Percentiles rank a stretch among this genome's conserved stretches.
These are phyloP conservation scores for Jordanella pulchra DNA, from an alignment of 2,797 vertebrate species.

Conservation along the genomic window DNA sequence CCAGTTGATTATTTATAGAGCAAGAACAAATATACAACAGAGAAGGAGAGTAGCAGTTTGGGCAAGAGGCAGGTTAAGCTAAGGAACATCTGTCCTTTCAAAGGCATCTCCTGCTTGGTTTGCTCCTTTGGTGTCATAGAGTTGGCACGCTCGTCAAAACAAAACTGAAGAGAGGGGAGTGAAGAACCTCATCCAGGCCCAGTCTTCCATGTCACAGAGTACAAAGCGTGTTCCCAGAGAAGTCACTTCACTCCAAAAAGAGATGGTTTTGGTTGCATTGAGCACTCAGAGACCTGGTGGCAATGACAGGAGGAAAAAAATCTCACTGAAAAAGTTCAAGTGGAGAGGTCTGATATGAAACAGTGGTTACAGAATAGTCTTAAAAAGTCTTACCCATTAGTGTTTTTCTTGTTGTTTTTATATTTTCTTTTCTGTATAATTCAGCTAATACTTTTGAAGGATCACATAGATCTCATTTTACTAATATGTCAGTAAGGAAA, in stretches of 20 bases:
- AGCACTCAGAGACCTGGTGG: conserved; percentile 8
- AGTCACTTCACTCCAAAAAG: conserved; percentile 43
- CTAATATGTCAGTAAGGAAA: too few species aligned
- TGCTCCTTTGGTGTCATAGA: conserved; percentile 79
- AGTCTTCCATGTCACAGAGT: conserved; percentile 48
- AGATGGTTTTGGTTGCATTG: conserved; percentile 68
- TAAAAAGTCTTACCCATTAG: too few species aligned
- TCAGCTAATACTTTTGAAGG: too few species aligned
- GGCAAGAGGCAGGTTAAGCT: conserved; percentile 62
- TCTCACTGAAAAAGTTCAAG: neutral
- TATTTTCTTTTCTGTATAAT: too few species aligned
- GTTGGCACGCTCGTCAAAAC: conserved; percentile 84
- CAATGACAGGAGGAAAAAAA: neutral
- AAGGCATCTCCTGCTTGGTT: conserved; percentile 75
- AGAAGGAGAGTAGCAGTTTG: conserved; percentile 61
- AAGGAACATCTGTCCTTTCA: conserved; percentile 78
- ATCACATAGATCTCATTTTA: too few species aligned
- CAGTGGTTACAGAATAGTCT: neutral
- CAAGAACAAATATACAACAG: conserved; percentile 75
- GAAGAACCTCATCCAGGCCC: conserved; percentile 45
- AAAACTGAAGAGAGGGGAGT: conserved; percentile 48
- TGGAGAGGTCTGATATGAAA: conserved; percentile 15
- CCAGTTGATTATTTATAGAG: conserved; percentile 77
- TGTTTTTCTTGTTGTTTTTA: too few species aligned
- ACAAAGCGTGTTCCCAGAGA: conserved; percentile 36